A percentile compares a stretch with the other conserved stretches of the same genome.
Evolutionary conservation across 2,113 vertebrate genomes (phyloP).

Genomic region (Callipepla squamata): DNA sequence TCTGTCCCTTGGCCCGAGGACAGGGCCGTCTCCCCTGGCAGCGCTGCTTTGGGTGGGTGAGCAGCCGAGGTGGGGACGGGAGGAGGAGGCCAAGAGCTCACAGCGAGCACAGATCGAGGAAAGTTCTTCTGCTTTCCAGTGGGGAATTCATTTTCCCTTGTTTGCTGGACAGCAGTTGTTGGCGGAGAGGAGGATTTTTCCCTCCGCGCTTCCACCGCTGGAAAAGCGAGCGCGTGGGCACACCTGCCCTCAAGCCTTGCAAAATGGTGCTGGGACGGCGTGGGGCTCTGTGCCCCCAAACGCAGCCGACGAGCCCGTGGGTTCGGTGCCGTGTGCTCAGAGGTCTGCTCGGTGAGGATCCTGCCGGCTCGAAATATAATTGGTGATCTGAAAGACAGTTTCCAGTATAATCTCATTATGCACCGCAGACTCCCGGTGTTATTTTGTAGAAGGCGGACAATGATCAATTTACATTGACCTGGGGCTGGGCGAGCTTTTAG

Average conservation of each 20-base stretch:
- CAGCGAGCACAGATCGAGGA: not conserved
- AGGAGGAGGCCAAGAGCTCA: conserved; percentile 6
- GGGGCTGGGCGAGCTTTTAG: conserved; percentile 87
- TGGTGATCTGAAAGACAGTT: conserved; percentile 86
- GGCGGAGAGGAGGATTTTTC: not conserved
- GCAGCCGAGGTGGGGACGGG: not conserved
- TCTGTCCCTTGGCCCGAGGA: not conserved
- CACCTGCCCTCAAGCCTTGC: not conserved
- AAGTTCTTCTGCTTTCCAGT: conserved; percentile 32
- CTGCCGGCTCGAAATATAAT: conserved; percentile 86
- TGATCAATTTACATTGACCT: conserved; percentile 91
- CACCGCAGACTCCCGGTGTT: conserved; percentile 86
- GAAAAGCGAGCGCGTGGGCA: not conserved
- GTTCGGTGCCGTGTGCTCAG: conserved; percentile 48
- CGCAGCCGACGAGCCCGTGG: not conserved
- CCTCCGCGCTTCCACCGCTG: not conserved
- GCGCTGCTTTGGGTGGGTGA: not conserved
- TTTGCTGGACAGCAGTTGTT: conserved; percentile 59
- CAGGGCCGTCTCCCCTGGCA: not conserved
- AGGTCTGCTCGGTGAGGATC: conserved; percentile 77
- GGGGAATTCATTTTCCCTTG: conserved; percentile 39
- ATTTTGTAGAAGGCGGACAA: conserved; percentile 88
- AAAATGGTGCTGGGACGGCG: not conserved
- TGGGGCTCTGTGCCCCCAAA: not conserved
- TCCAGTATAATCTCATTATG: conserved; percentile 89